These are phyloP conservation scores for Margarornis squamiger DNA, from an alignment of 2,797 vertebrate species.

Conservation along the genomic window DNA sequence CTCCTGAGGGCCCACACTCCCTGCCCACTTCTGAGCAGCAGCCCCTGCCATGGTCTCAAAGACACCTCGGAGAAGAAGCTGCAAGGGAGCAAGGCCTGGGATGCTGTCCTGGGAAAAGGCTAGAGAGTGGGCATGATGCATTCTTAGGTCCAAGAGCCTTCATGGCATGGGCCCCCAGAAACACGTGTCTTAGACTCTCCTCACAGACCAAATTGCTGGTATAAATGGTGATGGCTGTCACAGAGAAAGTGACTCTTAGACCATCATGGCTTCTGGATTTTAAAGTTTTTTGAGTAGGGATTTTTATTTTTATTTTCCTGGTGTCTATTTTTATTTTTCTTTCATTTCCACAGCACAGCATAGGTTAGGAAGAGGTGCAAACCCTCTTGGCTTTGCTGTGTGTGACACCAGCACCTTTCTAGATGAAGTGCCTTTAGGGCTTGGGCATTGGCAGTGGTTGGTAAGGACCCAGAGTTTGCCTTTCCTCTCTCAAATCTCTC, in stretches of 20 bases:
- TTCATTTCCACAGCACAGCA: background rate
- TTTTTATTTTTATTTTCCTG: background rate
- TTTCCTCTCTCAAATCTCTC: background rate
- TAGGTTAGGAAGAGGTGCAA: background rate
- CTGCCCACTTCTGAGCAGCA: fast-evolving
- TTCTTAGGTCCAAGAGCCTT: background rate
- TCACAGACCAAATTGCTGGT: background rate
- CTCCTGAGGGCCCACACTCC: fast-evolving
- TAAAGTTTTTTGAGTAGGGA: background rate
- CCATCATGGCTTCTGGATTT: background rate
- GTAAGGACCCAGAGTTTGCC: background rate
- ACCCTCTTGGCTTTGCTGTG: background rate
- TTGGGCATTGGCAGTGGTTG: background rate
- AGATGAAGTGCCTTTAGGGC: background rate
- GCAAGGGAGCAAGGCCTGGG: background rate
- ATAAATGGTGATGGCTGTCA: background rate
- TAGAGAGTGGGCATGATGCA: fast-evolving
- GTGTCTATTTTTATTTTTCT: background rate
- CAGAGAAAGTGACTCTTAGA: background rate
- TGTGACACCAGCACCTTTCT: background rate
- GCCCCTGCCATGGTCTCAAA: background rate
- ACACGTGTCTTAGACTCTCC: background rate
- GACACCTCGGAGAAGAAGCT: background rate
- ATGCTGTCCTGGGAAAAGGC: background rate
- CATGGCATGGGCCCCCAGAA: fast-evolving